Base-by-base conservation (phyloP, 2,888 invertebrate species). In the Branchinecta sandiegonensis region DNA sequence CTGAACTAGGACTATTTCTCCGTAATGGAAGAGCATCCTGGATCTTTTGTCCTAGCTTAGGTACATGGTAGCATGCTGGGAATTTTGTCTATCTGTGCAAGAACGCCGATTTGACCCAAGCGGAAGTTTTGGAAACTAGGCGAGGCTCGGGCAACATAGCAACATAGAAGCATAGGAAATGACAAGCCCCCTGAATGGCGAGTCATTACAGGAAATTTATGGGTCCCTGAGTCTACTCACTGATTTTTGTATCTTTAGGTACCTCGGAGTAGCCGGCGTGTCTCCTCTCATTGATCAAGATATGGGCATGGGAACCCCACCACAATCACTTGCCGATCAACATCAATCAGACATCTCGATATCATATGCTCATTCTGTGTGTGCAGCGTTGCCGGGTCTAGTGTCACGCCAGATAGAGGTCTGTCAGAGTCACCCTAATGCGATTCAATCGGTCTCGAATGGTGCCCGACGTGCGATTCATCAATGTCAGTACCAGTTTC, bases 401-500 rank as follows among this genome's bases (percentile, higher is more conserved):
- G 75, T 76, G 12, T 72, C 74, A 7, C 75, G 75, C 70, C 82
- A 82, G 73, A 74, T 78, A 14, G 75, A 77, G 70, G 76, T 80
- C 70, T 82, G 82, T 73, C 74, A 77, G 72, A 76, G 78, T 70
- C 79, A 81, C 72, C 82, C 82, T 0, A 77, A 80, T 73, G 78
- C 81, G 63, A 79, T 83, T 69, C 76, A 77, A 64, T 80, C 80
- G 71, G 81, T 83, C 66, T 79, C 80, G 13, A 77, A 80, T 64
- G 83, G 83, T 13, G 81, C 82, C 3, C 74, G 79, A 48, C 67
- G 79, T 56, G 82, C 82, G 47, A 81, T 83, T 70, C 74, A 76
- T 48, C 82, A 83, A 73, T 83, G 83, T 72, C 81, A 82, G 73
- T 76, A 77, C 68, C 83, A 83, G 75, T 83, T 83, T 75, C 76